Evolutionary conservation across 1,140 invertebrate species (phyloP).

Genomic region (Drosophila kohkoa): DNA sequence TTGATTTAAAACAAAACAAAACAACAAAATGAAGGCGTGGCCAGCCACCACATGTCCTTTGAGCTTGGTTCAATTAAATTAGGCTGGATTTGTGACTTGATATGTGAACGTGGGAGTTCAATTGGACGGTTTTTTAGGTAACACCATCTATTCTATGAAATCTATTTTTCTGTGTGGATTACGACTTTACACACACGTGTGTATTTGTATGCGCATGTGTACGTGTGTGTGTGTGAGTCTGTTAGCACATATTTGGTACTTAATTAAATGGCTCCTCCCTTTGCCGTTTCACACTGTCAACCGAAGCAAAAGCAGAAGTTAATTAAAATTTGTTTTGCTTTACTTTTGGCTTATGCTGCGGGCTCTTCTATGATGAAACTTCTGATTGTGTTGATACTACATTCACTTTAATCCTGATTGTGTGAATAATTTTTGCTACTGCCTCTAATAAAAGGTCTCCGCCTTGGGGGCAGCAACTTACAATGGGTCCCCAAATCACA

Average conservation of each 20-base stretch:
- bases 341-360: slow-evolving; percentile 56
- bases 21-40: slow-evolving; percentile 9
- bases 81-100: slow-evolving; percentile 41
- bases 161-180: slow-evolving; percentile 25
- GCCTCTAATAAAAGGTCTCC: slow-evolving; percentile 13
- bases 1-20: slow-evolving; percentile 11
- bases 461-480: neutral
- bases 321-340: slow-evolving; percentile 78
- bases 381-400: slow-evolving; percentile 17
- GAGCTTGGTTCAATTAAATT: slow-evolving; percentile 64
- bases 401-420: slow-evolving; percentile 31
- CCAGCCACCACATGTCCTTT: neutral
- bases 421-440: slow-evolving; percentile 10
- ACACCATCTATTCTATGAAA: slow-evolving; percentile 13
- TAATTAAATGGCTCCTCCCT: slow-evolving; percentile 26
- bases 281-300: slow-evolving; percentile 20
- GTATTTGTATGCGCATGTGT: neutral
- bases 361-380: slow-evolving; percentile 40
- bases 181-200: slow-evolving; percentile 8
- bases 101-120: slow-evolving; percentile 52
- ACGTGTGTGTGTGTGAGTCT: slow-evolving; percentile 1
- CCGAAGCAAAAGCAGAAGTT: slow-evolving; percentile 52
- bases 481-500: slow-evolving; percentile 17
- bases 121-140: slow-evolving; percentile 38
- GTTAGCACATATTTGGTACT: slow-evolving; percentile 18